Base-by-base conservation (phyloP, 2,797 vertebrate species). In the Tarsius wallacei region DNA sequence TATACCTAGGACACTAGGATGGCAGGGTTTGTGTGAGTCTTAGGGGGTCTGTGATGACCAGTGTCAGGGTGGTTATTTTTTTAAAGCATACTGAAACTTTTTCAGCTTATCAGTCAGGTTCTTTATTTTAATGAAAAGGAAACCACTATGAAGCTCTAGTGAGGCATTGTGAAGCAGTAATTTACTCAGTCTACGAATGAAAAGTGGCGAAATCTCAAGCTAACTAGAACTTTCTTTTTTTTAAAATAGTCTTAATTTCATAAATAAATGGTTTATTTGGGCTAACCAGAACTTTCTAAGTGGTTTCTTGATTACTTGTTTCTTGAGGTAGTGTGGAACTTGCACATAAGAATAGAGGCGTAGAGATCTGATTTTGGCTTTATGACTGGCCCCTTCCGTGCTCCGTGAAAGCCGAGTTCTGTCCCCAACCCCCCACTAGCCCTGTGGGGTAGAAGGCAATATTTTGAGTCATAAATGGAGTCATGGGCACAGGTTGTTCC, bases 41-140 rank as follows among this genome's bases (percentile, higher is more conserved):
- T 63, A 14, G 42, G 7, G 61, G 76, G 7, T 63, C 61, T 77
- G 12, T 53, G 53, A 33, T 36, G 49, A 24, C 15, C 63, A 24
- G 26, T 28, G 8, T 92, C 76, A 70, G 47, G 31, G 24, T 42
- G 17, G 13, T 71, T 51, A 31, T 71, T 74, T 86, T 81, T 78
- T 82, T n/a, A 88, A 93, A 78, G 49, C 13, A 24, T 49, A 33
- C 7, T 74, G 47, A 61, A 28, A 68, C 15, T 21, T 68, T n/a
- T 14, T 51, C 53, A 51, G 42, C 36, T 47, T 70, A 36, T 55
- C 26, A 26, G 22, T 42, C 2, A 26, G 42, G 53, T 66, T 36
- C 51, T 95, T 89, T 24, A 4, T 83, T 94, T 86, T 89, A 68
- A 70, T 63, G 63, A 89, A 42, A 87, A 7, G 7, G 14, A 31